Percentiles rank a stretch among this genome's conserved stretches.
Evolutionary conservation across 2,888 invertebrate genomes (phyloP).

Genomic region (Nycteola revayana): DNA sequence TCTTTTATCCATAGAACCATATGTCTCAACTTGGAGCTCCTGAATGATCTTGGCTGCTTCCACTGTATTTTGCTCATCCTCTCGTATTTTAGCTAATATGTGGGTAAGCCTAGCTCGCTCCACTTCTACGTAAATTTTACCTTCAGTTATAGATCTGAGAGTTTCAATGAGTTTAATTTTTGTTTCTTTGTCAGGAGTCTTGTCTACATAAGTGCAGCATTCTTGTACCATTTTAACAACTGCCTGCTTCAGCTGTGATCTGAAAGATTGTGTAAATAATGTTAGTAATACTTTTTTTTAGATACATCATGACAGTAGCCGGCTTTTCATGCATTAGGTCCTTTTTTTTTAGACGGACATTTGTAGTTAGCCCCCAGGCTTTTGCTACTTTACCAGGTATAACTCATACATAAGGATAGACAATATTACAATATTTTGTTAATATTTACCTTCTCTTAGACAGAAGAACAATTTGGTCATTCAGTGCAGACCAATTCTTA

Average conservation of each 20-base stretch:
- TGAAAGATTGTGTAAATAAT: too few species aligned
- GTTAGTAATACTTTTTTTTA: too few species aligned
- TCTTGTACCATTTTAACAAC: conserved; percentile 99
- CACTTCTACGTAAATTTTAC: conserved; percentile 99
- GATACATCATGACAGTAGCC: too few species aligned
- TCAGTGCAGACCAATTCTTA: conserved; percentile 95
- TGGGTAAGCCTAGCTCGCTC: conserved; percentile 98
- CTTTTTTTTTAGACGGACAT: too few species aligned
- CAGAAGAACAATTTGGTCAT: conserved; percentile 94
- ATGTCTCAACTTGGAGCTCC: conserved; percentile 97
- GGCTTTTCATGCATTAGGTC: too few species aligned
- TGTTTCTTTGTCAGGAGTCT: conserved; percentile 94
- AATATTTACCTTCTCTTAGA: conserved; percentile 90
- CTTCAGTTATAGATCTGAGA: conserved; percentile 96
- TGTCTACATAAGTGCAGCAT: conserved; percentile 95
- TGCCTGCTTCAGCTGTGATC: conserved; percentile 97
- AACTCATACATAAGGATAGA: too few species aligned
- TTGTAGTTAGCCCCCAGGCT: too few species aligned
- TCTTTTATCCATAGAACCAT: conserved; percentile 98
- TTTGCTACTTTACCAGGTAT: too few species aligned
- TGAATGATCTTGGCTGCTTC: conserved; percentile 97
- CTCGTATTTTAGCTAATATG: conserved; percentile 91
- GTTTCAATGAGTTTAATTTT: conserved; percentile 98
- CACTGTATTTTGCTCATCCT: conserved; percentile 90
- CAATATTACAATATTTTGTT: too few species aligned